These are phyloP conservation scores for Diaphora mendica DNA, from an alignment of 2,888 invertebrate genomes.

Conservation along the genomic window DNA sequence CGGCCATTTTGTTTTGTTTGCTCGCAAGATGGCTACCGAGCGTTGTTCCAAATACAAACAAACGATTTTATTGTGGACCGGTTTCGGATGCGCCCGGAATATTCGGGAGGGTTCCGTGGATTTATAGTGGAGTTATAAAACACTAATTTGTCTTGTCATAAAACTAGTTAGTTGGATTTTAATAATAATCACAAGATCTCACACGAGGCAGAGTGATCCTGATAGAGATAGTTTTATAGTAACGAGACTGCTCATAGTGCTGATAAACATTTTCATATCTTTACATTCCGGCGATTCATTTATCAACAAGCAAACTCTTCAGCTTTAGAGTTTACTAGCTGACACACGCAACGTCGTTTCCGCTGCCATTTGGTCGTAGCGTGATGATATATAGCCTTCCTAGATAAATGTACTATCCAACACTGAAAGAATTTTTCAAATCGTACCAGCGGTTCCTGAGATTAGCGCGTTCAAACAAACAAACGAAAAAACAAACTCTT, in stretches of 20 bases:
- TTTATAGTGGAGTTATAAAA: neutral
- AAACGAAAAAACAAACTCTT: too few species aligned
- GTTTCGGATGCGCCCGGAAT: conserved; percentile 32
- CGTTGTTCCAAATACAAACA: conserved; percentile 61
- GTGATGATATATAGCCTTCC: too few species aligned
- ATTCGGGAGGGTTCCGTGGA: conserved; percentile 39
- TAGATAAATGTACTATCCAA: too few species aligned
- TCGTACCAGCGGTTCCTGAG: too few species aligned
- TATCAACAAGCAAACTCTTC: too few species aligned
- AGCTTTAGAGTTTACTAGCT: too few species aligned
- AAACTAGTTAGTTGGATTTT: neutral
- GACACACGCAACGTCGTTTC: too few species aligned
- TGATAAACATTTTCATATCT: too few species aligned
- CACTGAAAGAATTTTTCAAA: too few species aligned
- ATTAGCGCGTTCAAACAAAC: too few species aligned
- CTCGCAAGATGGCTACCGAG: conserved; percentile 67
- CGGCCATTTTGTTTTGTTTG: conserved; percentile 66
- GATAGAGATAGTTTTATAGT: neutral
- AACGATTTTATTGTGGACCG: conserved; percentile 54
- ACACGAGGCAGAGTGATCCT: neutral
- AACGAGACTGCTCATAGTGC: neutral
- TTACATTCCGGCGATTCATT: too few species aligned
- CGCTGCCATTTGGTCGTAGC: too few species aligned
- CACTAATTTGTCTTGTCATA: neutral
- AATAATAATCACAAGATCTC: neutral